phyloP scores from a whole-genome alignment of 2,888 invertebrate genomes.

The Tiliacea citrago region DNA sequence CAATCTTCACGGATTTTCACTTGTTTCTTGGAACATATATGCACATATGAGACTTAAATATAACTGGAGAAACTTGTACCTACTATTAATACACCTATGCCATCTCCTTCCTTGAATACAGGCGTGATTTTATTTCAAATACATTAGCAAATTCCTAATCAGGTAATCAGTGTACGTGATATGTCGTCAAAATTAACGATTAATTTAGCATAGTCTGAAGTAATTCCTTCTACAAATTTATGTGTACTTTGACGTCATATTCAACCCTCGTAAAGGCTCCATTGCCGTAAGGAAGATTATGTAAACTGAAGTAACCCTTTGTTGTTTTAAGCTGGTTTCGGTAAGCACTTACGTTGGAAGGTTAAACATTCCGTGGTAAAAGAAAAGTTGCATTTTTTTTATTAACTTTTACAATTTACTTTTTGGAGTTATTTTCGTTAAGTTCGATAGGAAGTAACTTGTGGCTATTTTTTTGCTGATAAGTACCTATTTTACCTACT shows the following conservation, averaged over 20 bases:
- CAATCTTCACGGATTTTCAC: too few species aligned
- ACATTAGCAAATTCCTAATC: slow-evolving; percentile 29
- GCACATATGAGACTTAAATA: not conserved
- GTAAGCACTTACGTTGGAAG: slow-evolving; percentile 34
- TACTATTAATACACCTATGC: not conserved
- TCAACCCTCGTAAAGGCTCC: slow-evolving; percentile 55
- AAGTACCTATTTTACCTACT: too few species aligned
- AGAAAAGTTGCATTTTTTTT: slow-evolving; percentile 10
- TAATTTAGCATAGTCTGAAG: slow-evolving; percentile 58
- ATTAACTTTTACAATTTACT: not conserved
- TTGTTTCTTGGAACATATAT: too few species aligned
- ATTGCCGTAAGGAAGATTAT: slow-evolving; percentile 64
- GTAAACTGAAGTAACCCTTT: slow-evolving; percentile 72
- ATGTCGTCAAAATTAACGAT: slow-evolving; percentile 54
- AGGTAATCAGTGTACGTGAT: slow-evolving; percentile 60
- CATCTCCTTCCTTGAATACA: not conserved
- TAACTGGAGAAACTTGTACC: not conserved
- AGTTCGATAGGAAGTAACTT: not conserved
- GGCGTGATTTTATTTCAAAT: not conserved
- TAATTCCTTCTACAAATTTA: slow-evolving; percentile 65
- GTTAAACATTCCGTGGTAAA: slow-evolving; percentile 22
- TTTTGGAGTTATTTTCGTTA: not conserved
- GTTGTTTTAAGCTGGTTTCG: slow-evolving; percentile 71
- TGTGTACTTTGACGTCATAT: slow-evolving; percentile 52
- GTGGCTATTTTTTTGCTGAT: not conserved